Percentiles rank a stretch among this genome's conserved stretches.
phyloP scores from a whole-genome alignment of 2,888 invertebrate genomes.

The Drosophila aldrichi region DNA sequence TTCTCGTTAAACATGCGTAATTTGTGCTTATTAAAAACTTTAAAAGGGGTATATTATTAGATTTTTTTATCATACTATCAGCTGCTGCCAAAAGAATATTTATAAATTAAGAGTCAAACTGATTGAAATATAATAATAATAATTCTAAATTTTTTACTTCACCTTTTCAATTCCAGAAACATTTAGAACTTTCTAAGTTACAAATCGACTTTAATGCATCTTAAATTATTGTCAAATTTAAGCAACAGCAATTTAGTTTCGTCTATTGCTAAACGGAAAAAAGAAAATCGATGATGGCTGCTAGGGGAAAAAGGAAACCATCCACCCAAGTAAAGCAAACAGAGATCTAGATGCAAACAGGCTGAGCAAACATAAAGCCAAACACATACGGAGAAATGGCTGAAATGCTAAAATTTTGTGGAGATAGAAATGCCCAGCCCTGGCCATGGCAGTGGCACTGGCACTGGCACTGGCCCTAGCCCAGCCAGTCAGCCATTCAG shows the following conservation, averaged over 20 bases:
- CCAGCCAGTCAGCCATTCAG: constrained; percentile 9
- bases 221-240: constrained; percentile 18
- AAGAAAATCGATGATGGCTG: constrained; percentile 57
- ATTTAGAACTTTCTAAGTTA: not conserved
- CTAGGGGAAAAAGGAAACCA: constrained; percentile 5
- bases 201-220: not conserved
- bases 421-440: constrained; percentile 12
- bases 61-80: too few species aligned
- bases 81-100: too few species aligned
- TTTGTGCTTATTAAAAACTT: not conserved
- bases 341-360: constrained; percentile 49
- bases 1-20: not conserved
- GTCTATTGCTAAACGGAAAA: constrained; percentile 10
- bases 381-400: constrained; percentile 55
- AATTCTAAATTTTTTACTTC: too few species aligned
- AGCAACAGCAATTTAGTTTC: constrained; percentile 17
- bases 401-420: constrained; percentile 44
- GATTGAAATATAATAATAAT: too few species aligned
- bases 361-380: constrained; percentile 46
- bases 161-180: too few species aligned
- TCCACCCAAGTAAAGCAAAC: constrained; percentile 43
- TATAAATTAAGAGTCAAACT: not conserved
- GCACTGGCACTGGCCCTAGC: not conserved
- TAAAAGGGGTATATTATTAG: too few species aligned
- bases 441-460: constrained; percentile 5